Evolutionary conservation across 2,113 vertebrate species (phyloP).

Genomic region (Regulus satrapa): DNA sequence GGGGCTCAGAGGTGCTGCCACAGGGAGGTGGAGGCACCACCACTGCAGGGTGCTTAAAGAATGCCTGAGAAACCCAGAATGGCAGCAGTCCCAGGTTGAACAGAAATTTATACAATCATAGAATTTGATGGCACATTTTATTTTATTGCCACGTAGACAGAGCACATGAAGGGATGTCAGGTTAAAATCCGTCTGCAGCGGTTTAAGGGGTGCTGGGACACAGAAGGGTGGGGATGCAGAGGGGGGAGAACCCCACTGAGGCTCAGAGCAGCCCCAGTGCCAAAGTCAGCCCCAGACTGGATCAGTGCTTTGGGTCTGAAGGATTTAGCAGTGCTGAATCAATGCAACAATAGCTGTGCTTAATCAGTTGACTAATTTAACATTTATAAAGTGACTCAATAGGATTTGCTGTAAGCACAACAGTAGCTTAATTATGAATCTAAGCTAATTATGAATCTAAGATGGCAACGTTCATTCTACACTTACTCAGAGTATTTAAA

Average conservation of each 20-base stretch:
- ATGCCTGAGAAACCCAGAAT: neutral
- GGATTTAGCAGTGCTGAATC: neutral
- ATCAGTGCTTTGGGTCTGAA: neutral
- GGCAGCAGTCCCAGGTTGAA: neutral
- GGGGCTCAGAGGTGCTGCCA: too few relatives aligned
- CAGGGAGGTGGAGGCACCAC: neutral
- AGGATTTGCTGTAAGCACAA: neutral
- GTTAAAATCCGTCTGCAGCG: neutral
- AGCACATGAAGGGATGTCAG: neutral
- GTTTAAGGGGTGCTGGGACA: rapidly evolving
- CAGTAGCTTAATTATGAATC: neutral
- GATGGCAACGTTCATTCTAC: neutral
- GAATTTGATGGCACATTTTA: neutral
- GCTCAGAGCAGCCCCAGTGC: neutral
- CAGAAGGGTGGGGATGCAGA: neutral
- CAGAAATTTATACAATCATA: rapidly evolving
- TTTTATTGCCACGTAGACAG: rapidly evolving
- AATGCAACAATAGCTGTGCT: neutral
- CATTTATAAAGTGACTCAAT: neutral
- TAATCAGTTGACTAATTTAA: neutral
- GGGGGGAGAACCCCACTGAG: neutral
- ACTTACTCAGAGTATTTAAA: neutral
- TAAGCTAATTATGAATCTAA: neutral
- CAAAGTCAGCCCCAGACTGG: neutral
- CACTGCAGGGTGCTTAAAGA: rapidly evolving